Evolutionary conservation across 2,888 invertebrate genomes (phyloP).

Genomic region (Agrochola circellaris): DNA sequence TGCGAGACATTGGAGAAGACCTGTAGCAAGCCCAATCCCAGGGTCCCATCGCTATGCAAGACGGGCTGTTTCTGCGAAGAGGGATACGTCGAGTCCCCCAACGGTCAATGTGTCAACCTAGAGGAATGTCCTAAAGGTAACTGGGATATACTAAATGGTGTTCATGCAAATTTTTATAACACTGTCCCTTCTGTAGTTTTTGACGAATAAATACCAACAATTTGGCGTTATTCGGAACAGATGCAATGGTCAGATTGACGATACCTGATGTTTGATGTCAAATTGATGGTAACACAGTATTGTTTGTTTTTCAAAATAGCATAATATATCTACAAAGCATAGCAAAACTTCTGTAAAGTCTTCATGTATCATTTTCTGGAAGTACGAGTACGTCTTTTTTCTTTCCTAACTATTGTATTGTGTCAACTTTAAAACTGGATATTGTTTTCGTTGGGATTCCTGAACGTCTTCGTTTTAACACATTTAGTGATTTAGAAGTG

Average conservation of each 20-base stretch:
- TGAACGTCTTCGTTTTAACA: not conserved
- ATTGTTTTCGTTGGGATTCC: not conserved
- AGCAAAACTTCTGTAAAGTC: not conserved
- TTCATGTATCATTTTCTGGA: not conserved
- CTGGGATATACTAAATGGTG: conserved; percentile 33
- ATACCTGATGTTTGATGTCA: too few relatives aligned
- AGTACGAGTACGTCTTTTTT: not conserved
- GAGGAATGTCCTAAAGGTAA: conserved; percentile 79
- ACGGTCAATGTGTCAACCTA: conserved; percentile 75
- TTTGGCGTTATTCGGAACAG: not conserved
- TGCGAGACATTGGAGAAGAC: conserved; percentile 77
- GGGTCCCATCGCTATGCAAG: conserved; percentile 70
- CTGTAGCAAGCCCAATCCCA: conserved; percentile 74
- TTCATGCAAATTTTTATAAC: conserved; percentile 8
- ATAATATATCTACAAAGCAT: too few relatives aligned
- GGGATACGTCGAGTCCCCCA: conserved; percentile 74
- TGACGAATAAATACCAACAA: too few relatives aligned
- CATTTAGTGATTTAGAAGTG: not conserved
- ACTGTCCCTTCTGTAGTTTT: not conserved
- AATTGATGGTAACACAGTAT: too few relatives aligned
- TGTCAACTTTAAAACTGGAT: not conserved
- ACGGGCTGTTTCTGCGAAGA: conserved; percentile 81
- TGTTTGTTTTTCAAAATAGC: too few relatives aligned
- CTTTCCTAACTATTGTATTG: not conserved
- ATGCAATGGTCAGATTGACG: not conserved